Conservation (phyloP, 2,113 vertebrate species). For the Lethenteron camtschaticum region DNA sequence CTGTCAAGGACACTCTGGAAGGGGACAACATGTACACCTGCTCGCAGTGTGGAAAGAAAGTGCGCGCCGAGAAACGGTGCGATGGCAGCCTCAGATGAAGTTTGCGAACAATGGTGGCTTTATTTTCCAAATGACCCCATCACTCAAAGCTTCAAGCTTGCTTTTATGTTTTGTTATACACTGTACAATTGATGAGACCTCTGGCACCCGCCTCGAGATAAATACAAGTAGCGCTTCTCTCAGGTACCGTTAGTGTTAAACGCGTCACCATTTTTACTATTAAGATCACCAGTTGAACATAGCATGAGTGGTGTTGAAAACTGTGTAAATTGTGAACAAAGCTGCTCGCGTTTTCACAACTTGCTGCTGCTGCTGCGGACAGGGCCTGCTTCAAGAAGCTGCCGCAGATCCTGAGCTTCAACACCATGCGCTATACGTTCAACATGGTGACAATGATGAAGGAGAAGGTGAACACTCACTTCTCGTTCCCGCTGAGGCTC, state of each 20-base stretch:
- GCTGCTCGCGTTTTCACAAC: background rate
- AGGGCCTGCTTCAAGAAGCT: slow-evolving; percentile 98
- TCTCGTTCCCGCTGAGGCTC: slow-evolving; percentile 83
- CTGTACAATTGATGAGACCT: no score
- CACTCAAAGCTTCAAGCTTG: no score
- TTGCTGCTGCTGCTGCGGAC: slow-evolving; percentile 10
- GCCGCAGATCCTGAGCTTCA: slow-evolving; percentile 90
- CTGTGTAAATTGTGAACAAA: no score
- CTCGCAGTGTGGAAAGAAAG: slow-evolving; percentile 95
- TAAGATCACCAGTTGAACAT: no score
- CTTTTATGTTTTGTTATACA: no score
- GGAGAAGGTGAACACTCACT: slow-evolving; percentile 97
- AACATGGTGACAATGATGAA: slow-evolving; percentile 99
- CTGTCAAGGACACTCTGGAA: slow-evolving; percentile 94
- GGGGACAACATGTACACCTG: slow-evolving; percentile 99
- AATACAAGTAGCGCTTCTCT: no score
- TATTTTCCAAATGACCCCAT: no score
- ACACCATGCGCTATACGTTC: slow-evolving; percentile 98
- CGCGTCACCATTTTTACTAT: no score
- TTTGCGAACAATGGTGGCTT: no score
- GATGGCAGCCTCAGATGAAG: background rate
- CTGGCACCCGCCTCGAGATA: no score
- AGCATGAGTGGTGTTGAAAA: no score
- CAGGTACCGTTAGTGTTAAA: no score
- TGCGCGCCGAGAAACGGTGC: slow-evolving; percentile 84